Base-by-base conservation (phyloP, 2,113 vertebrate genomes). In the Illadopsis cleaveri region DNA sequence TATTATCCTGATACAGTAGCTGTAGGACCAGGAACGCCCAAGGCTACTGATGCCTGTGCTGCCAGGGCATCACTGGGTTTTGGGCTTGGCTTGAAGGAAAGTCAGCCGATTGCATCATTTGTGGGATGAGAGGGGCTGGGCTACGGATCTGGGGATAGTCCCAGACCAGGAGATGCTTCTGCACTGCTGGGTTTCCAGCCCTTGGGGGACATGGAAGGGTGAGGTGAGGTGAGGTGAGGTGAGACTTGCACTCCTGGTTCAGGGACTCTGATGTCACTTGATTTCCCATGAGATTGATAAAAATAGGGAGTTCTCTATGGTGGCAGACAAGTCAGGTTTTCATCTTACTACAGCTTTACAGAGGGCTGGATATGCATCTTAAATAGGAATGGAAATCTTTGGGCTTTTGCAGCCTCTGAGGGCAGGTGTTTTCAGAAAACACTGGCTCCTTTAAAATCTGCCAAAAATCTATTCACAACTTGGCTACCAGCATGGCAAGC, bases 381-480 rank as follows among this genome's bases (percentile, higher is more conserved):
- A 92, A 94, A 58, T 0, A 6, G 60, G 60, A 57, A 62, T 77
- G 76, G 76, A 89, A 92, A 56, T 95, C 53, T 48, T 21, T 31
- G 42, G 38, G 62, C 54, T 89, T 92, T 89, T 80, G 60, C 66
- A 94, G 66, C 11, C 17, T 86, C 35, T 1, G 8, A 92, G 62
- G 54, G 91, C 96, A 88, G 86, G 96, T 93, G 94, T 90, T 90
- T 93, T 92, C 25, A 60, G 93, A 92, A 94, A 90, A 95, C 90
- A 92, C 61, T 92, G 57, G 15, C n/a, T 96, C 64, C 86, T 93
- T 93, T 95, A 61, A 94, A 47, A 86, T 81, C 73, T 78, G 72
- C 90, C 90, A 89, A 77, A 90, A 81, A 23, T 50, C 65, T 82
- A 78, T 92, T 92, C 80, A 48, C 17, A 38, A 61, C 60, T 86